Base-by-base conservation (phyloP, 1,140 invertebrate genomes). In the Procambarus clarkii region DNA sequence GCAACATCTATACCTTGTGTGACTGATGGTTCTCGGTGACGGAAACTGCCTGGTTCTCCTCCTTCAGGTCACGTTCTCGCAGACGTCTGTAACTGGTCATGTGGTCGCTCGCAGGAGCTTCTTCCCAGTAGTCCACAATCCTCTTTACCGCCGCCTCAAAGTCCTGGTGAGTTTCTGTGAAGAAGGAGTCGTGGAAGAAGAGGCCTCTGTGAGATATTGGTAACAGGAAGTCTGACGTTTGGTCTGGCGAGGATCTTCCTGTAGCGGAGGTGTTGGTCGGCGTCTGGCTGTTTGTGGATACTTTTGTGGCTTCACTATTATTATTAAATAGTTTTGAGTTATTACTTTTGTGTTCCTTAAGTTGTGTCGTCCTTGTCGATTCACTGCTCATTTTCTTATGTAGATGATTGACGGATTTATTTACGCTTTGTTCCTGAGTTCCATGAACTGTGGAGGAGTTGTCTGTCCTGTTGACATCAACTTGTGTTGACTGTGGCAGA, bases 31-130 rank as follows among this genome's bases (percentile, higher is more conserved):
- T 80, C 34, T 84, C 88, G 3, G 91, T 89, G 54, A 89, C 64
- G 13, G 54, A 46, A 48, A 86, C 69, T 3, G 92, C 92, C 45
- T 92, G 92, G 69, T 80, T 90, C 71, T 90, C 87, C 24, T 92
- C 92, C 13, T 24, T 77, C 80, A 84, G 24, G 34, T 90, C 88
- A 21, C 58, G 11, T 21, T 76, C 50, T 24, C 88, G 80, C 24
- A 90, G 71, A 46, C 48, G 84, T 64, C 88, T 83, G 81, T 90
- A 90, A 21, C 15, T 64, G 15, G 80, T 60, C 13, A 84, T 18
- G 21, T 83, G 34, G 48, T 90, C 80, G 4, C 8, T 13, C 1
- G 5, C 1, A 4, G 69, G 44, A 13, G 88, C 1, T 13, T 24
- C 50, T 15, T 48, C 46, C 0, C 60, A 15, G 18, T 48, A 69